phyloP scores from a whole-genome alignment of 2,888 invertebrate genomes.

The Papilio protenor region DNA sequence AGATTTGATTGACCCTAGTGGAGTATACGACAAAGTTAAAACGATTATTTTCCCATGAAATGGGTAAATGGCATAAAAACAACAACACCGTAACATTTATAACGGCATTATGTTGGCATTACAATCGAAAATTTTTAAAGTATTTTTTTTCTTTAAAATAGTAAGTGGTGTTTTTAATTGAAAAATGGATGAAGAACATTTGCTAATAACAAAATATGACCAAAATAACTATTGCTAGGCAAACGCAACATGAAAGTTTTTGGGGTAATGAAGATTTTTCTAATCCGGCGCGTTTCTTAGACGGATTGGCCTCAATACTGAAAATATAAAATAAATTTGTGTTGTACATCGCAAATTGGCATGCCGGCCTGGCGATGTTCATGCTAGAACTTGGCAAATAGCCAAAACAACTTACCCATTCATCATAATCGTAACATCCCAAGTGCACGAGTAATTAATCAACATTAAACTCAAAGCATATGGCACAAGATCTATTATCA shows the following conservation, averaged over 20 bases:
- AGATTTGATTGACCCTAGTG: not conserved
- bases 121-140: not conserved
- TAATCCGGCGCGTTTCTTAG: conserved; percentile 37
- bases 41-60: not conserved
- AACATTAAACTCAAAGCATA: conserved; percentile 48
- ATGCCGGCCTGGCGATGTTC: conserved; percentile 49
- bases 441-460: conserved; percentile 45
- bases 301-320: conserved; percentile 53
- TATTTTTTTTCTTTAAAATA: not conserved
- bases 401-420: conserved; percentile 55
- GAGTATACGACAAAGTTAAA: not conserved
- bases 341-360: conserved; percentile 55
- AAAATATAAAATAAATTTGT: conserved; percentile 50
- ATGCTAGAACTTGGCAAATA: conserved; percentile 49
- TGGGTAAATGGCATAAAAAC: not conserved
- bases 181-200: too few relatives aligned
- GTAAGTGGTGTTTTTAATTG: not conserved
- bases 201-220: not conserved
- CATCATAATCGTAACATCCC: conserved; percentile 47
- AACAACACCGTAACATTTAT: not conserved
- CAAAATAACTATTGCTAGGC: not conserved
- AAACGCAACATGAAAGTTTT: conserved; percentile 27
- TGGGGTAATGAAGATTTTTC: conserved; percentile 14
- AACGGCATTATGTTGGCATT: not conserved
- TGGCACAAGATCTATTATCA: conserved; percentile 28